Conservation (phyloP, 2,888 invertebrate genomes). For the Atethmia centrago region DNA sequence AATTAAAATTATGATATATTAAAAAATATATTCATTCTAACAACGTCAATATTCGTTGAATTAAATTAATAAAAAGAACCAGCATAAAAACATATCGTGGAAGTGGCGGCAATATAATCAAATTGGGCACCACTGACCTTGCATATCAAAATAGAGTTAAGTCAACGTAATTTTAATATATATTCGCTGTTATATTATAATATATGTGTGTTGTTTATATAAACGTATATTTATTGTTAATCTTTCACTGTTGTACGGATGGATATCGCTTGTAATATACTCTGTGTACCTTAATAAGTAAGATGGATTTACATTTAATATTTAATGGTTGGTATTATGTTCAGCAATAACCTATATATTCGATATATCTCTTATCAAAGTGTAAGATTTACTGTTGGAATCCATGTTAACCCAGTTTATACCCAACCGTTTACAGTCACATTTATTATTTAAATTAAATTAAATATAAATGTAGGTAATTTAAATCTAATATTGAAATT, state of each 20-base stretch:
- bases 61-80: constrained; percentile 73
- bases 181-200: constrained; percentile 68
- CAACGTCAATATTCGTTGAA: constrained; percentile 42
- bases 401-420: constrained; percentile 56
- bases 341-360: constrained; percentile 53
- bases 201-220: constrained; percentile 69
- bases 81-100: constrained; percentile 82
- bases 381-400: constrained; percentile 36
- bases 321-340: constrained; percentile 48
- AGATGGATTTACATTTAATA: constrained; percentile 38
- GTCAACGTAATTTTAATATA: constrained; percentile 71
- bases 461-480: constrained; percentile 78
- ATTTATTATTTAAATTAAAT: constrained; percentile 86
- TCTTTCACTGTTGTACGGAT: constrained; percentile 70
- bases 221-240: constrained; percentile 71
- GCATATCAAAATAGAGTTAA: constrained; percentile 85
- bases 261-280: constrained; percentile 67
- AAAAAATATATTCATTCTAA: constrained; percentile 33
- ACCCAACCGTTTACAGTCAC: constrained; percentile 84
- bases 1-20: constrained; percentile 7
- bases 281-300: constrained; percentile 59
- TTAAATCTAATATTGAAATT: constrained; percentile 82
- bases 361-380: constrained; percentile 20
- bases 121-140: constrained; percentile 71
- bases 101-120: constrained; percentile 66